Conservation (phyloP, 2,888 invertebrate species). For the Machimus atricapillus region DNA sequence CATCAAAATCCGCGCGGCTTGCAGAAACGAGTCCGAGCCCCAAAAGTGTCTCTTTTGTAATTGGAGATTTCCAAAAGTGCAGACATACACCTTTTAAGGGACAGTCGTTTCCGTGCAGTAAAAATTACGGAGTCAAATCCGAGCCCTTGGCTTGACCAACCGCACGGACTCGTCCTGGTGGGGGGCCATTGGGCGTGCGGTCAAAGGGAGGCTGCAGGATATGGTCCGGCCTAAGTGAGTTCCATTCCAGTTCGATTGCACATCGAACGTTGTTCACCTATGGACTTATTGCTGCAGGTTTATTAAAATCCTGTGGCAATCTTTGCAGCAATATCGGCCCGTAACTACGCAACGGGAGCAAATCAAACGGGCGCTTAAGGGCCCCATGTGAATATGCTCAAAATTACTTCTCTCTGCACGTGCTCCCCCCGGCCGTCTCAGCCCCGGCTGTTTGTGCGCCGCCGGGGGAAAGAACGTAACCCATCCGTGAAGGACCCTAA, state of each 20-base stretch:
- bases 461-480: not conserved
- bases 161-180: not conserved
- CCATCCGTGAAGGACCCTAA: not conserved
- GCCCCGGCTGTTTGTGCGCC: not conserved
- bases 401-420: slow-evolving; percentile 10
- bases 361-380: not conserved
- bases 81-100: not conserved
- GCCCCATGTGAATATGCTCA: not conserved
- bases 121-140: not conserved
- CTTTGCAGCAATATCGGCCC: not conserved
- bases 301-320: slow-evolving; percentile 16
- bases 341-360: slow-evolving; percentile 13
- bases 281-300: not conserved
- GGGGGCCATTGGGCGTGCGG: not conserved
- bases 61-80: slow-evolving; percentile 4
- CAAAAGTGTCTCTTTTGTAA: not conserved
- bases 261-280: not conserved
- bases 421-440: not conserved
- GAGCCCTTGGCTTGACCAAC: not conserved
- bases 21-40: not conserved
- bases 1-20: slow-evolving; percentile 9
- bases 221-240: not conserved
- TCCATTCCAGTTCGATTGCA: not conserved
- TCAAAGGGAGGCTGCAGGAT: not conserved
- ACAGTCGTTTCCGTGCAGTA: not conserved